Conservation (phyloP, 2,113 vertebrate species). For the Channa maculata region DNA sequence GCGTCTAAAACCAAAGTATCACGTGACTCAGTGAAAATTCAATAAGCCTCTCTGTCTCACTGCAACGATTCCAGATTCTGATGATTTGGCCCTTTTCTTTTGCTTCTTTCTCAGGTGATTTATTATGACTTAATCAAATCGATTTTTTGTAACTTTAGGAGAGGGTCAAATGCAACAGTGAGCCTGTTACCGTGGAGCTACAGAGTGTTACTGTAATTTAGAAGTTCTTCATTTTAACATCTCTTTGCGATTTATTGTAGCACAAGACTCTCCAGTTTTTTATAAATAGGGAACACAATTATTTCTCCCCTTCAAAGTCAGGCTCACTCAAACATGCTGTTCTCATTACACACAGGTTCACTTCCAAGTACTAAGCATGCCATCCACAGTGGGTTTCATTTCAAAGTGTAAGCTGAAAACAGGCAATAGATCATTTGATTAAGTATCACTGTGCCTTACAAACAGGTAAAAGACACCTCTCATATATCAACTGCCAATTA, state of each 20-base stretch:
- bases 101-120: no score
- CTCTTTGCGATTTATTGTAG: no score
- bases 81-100: no score
- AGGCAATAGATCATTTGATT: slow-evolving; percentile 37
- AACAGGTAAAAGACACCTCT: slow-evolving; percentile 17
- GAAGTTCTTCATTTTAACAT: no score
- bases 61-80: no score
- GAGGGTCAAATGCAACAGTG: no score
- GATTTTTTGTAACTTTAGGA: background rate
- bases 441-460: slow-evolving; percentile 18
- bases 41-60: no score
- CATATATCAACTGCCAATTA: slow-evolving; percentile 26
- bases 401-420: slow-evolving; percentile 44
- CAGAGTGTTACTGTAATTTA: no score
- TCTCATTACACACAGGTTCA: slow-evolving; percentile 34
- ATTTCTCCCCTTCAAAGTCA: slow-evolving; percentile 17
- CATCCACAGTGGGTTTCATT: slow-evolving; percentile 44
- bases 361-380: slow-evolving; percentile 23
- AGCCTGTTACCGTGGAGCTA: no score
- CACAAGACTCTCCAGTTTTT: background rate
- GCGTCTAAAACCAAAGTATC: no score
- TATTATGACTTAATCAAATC: no score
- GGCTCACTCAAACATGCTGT: slow-evolving; percentile 35
- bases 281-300: slow-evolving; percentile 30
- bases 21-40: no score